Base-by-base conservation (phyloP, 2,113 vertebrate genomes). In the Periophthalmus modestus region DNA sequence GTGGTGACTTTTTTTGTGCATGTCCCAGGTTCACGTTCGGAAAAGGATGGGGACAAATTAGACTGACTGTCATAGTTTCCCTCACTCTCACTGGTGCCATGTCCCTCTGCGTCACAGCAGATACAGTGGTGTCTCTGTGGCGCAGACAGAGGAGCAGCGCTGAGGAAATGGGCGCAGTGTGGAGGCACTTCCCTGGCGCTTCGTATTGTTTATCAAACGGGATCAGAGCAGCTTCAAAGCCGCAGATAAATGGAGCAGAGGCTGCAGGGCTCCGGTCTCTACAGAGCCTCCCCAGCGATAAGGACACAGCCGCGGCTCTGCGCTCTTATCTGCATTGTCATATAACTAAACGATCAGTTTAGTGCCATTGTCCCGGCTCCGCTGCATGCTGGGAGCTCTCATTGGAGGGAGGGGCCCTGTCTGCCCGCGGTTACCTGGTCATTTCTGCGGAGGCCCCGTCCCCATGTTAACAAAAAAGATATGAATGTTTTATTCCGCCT, bases 141-240 rank as follows among this genome's bases (percentile, higher is more conserved):
- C 63, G 70, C 72, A 21, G 66, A 23, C 66, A 66, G 57, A 57
- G 24, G 65, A 71, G 78, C 46, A 66, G 83, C 91, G 92, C 52
- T 68, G 83, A 93, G 92, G 91, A 93, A 94, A 89, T 86, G n/a
- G 76, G 71, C 88, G 46, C 92, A 79, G 82, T 77, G 83, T 91
- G 90, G 80, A 80, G 84, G 83, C 82, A 81, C 77, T 73, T 82
- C 85, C 85, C 66, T 63, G 78, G 52, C 48, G 63, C 69, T 80
- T 76, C 47, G 47, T 43, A 85, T 92, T 92, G 83, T 92, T 89
- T 81, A 88, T 82, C 75, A 62, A 71, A n/a, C 54, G 61, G 76
- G 80, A 87, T 90, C 88, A 79, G 79, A 61, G 65, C 69, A 43
- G 84, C 91, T 92, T 94, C 92, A 94, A 94, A 94, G 93, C 72